Evolutionary conservation across 2,113 vertebrate genomes (phyloP).

Genomic region (Cisticola juncidis): DNA sequence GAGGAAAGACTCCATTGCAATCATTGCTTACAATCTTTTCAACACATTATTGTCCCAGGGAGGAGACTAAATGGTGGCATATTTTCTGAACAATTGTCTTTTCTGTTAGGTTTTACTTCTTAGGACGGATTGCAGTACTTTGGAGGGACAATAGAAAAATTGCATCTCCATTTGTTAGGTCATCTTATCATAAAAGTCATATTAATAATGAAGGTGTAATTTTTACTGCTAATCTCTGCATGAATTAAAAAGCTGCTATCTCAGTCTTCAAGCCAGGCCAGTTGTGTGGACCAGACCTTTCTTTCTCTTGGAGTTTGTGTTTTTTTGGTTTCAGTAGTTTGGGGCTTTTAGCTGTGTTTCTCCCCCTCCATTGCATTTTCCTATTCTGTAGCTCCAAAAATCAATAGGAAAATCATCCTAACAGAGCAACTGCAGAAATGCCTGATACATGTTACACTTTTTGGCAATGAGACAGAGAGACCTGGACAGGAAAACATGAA

Average conservation of each 20-base stretch:
- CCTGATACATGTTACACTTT: not conserved
- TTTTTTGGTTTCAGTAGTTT: not conserved
- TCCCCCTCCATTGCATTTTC: not conserved
- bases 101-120: not conserved
- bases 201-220: not conserved
- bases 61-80: not conserved
- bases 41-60: not conserved
- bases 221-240: not conserved
- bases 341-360: not conserved
- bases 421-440: not conserved
- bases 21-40: not conserved
- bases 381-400: not conserved
- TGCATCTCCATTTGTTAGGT: not conserved
- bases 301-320: not conserved
- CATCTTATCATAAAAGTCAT: not conserved
- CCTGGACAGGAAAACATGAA: not conserved
- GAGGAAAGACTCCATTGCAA: not conserved
- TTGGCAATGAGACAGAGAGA: not conserved
- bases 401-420: not conserved
- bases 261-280: not conserved
- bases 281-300: not conserved
- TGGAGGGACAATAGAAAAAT: not conserved
- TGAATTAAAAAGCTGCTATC: not conserved
- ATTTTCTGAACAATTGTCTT: not conserved
- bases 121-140: not conserved